These are phyloP conservation scores for Cyanoderma ruficeps DNA, from an alignment of 2,113 vertebrate genomes.

Conservation along the genomic window DNA sequence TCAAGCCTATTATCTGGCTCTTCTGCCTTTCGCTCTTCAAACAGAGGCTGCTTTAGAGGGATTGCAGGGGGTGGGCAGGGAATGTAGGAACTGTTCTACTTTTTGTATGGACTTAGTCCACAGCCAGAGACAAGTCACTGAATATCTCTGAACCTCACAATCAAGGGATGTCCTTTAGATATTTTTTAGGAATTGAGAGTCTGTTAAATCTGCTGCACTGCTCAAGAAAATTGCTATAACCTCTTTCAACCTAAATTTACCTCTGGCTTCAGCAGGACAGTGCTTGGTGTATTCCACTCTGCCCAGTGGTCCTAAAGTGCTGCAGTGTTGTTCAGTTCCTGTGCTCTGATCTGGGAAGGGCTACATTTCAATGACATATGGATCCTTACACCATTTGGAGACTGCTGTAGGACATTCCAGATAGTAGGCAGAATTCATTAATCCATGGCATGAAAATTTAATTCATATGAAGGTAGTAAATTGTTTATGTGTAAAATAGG, in stretches of 20 bases:
- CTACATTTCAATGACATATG: not conserved
- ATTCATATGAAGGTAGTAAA: conserved; percentile 47
- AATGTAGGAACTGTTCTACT: not conserved
- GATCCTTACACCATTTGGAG: conserved; percentile 27
- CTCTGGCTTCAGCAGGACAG: not conserved
- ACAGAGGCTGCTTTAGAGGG: not conserved
- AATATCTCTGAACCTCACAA: not conserved
- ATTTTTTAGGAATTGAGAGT: not conserved
- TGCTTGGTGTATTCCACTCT: not conserved
- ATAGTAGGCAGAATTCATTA: conserved; percentile 53
- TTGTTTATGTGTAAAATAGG: conserved; percentile 52
- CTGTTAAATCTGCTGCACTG: not conserved
- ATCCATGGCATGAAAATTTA: conserved; percentile 58
- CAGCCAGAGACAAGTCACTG: not conserved
- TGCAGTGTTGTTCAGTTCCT: not conserved
- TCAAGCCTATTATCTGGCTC: conserved; percentile 26
- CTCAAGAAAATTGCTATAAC: not conserved
- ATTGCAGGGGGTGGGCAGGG: not conserved
- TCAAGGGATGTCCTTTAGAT: not conserved
- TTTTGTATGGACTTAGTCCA: not conserved
- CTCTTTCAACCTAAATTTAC: not conserved
- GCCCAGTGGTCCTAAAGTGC: not conserved
- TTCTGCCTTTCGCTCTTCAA: conserved; percentile 9
- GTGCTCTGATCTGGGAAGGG: not conserved
- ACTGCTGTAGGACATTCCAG: conserved; percentile 22